phyloP scores from a whole-genome alignment of 2,113 vertebrate species.

The Oceanites oceanicus region DNA sequence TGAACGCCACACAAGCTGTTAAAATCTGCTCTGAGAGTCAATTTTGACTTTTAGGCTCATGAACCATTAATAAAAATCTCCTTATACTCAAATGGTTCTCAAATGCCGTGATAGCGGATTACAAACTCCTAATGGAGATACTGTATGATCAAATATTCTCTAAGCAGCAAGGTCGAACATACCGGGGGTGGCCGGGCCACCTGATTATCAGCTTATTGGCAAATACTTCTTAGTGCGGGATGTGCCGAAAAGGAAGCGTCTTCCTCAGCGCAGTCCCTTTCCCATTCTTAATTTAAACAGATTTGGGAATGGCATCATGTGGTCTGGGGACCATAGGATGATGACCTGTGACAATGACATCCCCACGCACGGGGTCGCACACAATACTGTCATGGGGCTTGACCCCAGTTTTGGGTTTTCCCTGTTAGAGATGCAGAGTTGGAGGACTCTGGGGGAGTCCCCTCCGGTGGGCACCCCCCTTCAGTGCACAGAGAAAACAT shows the following conservation, averaged over 20 bases:
- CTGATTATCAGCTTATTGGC: conserved; percentile 74
- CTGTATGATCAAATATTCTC: conserved; percentile 62
- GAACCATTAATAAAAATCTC: conserved; percentile 83
- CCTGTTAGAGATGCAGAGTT: neutral
- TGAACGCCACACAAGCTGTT: conserved; percentile 21
- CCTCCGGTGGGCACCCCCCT: neutral
- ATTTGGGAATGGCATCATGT: neutral
- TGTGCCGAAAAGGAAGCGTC: conserved; percentile 17
- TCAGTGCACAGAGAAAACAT: neutral
- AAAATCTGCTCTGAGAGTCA: conserved; percentile 63
- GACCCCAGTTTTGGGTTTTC: neutral
- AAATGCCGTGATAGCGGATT: conserved; percentile 79
- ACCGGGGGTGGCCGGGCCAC: conserved; percentile 46
- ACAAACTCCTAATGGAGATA: conserved; percentile 76
- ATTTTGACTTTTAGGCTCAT: conserved; percentile 73
- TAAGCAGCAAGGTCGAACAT: conserved; percentile 61
- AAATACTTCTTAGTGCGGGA: conserved; percentile 59
- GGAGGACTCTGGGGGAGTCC: neutral
- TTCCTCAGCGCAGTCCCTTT: neutral
- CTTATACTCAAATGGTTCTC: conserved; percentile 76
- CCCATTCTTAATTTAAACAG: neutral
- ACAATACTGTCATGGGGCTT: accelerated
- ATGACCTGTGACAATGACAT: neutral
- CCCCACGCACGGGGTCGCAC: accelerated
- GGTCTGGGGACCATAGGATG: neutral